Base-by-base conservation (phyloP, 2,797 vertebrate genomes). In the Coracias cyanogaster region DNA sequence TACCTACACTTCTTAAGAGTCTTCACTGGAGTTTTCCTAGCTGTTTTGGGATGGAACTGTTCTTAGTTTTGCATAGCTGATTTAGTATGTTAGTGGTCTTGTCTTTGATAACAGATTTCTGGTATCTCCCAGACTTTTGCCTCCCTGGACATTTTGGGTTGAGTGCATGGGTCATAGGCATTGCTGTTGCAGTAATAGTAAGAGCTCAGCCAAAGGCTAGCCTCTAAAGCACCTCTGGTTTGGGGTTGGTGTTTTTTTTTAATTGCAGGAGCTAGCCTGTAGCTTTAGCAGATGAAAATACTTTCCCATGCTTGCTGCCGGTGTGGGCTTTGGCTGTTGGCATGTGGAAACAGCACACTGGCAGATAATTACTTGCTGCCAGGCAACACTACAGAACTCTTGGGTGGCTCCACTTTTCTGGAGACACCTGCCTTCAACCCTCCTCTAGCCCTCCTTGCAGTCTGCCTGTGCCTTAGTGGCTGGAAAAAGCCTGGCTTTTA, bases 281-380 rank as follows among this genome's bases (percentile, higher is more conserved):
- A 91, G 79, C 15, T 17, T 89, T 82, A 82, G 78, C 70, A 88
- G 66, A 76, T 0, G 9, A 60, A 33, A 2, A 4, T 91, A 17
- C 76, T 91, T 89, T 80, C 45, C 82, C 8, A 3, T 86, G 64
- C 55, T 45, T 81, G 70, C 58, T 91, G 58, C 72, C 86, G 97
- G 67, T 94, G 90, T 95, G 94, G 94, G 90, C 74, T 96, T 96
- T 86, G 83, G 72, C 74, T 86, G 37, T 79, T 94, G 89, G 90
- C 84, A 89, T 37, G 10, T 97, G 92, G 95, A 95, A 97, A 61
- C 92, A 66, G 95, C 90, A 92, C 67, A n/a, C 87, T 96, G 80
- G 65, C 78, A 93, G 92, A 94, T 97, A 95, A 97, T 96, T 94
- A 91, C 77, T 95, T 96, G 95, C 96, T 97, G 96, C 96, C 96